Percentiles rank a stretch among this genome's conserved stretches.
phyloP scores from a whole-genome alignment of 2,797 vertebrate genomes.

The Melanotaenia maccullochi region DNA sequence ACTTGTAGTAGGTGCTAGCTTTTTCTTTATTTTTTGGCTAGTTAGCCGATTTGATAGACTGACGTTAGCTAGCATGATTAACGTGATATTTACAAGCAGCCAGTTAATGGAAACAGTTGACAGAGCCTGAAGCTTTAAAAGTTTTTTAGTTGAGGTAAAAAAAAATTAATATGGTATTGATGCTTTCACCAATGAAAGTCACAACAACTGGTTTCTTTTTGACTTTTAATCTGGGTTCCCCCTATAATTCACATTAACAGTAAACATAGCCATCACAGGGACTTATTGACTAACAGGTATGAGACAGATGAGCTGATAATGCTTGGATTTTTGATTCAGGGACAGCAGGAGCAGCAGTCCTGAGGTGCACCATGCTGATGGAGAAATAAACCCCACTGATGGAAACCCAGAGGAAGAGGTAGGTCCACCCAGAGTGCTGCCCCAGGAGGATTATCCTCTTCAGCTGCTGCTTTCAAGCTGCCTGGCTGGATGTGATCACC shows the following conservation, averaged over 20 bases:
- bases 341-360: slow-evolving; percentile 10
- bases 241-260: not conserved
- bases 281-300: not conserved
- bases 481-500: slow-evolving; percentile 51
- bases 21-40: slow-evolving; percentile 4
- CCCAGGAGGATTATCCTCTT: slow-evolving; percentile 19
- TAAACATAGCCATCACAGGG: not conserved
- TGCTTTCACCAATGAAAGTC: not conserved
- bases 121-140: not conserved
- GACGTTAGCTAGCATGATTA: slow-evolving; percentile 33
- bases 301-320: not conserved
- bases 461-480: not conserved
- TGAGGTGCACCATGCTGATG: slow-evolving; percentile 28
- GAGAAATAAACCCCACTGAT: slow-evolving; percentile 48
- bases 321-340: slow-evolving; percentile 1
- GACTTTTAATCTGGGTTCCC: not conserved
- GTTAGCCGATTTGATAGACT: slow-evolving; percentile 40
- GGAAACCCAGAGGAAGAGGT: slow-evolving; percentile 75
- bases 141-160: too few relatives aligned
- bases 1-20: slow-evolving; percentile 18
- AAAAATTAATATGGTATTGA: not conserved
- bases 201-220: slow-evolving; percentile 10
- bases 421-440: not conserved
- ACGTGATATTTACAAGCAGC: not conserved
- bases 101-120: slow-evolving; percentile 14